A percentile compares a stretch with the other conserved stretches of the same genome.
phyloP scores from a whole-genome alignment of 2,888 invertebrate species.

The Apamea monoglypha region DNA sequence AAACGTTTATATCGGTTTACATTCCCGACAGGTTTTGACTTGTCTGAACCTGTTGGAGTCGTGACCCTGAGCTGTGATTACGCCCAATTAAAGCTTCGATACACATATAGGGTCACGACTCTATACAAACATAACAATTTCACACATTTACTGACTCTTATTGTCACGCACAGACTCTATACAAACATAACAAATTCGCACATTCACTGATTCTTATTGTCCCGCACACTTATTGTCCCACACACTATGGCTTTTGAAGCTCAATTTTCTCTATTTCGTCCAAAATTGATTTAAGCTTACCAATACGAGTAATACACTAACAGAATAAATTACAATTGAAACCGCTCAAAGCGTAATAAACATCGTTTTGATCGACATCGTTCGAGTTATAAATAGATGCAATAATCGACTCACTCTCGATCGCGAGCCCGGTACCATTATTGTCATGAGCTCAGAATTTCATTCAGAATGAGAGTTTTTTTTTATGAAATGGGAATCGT shows the following conservation, averaged over 20 bases:
- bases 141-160: too few relatives aligned
- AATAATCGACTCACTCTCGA: constrained; percentile 26
- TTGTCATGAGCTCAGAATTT: constrained; percentile 13
- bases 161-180: too few relatives aligned
- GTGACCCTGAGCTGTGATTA: too few relatives aligned
- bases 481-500: background rate
- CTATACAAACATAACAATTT: too few relatives aligned
- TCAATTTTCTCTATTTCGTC: background rate
- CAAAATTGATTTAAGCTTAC: background rate
- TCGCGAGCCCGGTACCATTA: constrained; percentile 15
- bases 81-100: too few relatives aligned
- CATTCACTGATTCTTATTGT: too few relatives aligned
- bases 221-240: too few relatives aligned
- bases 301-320: constrained; percentile 10
- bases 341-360: constrained; percentile 26
- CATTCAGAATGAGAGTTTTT: background rate
- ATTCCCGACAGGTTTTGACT: too few relatives aligned
- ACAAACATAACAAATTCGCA: too few relatives aligned
- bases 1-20: too few relatives aligned
- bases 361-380: constrained; percentile 6
- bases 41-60: too few relatives aligned
- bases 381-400: constrained; percentile 30
- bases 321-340: constrained; percentile 28
- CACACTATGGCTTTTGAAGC: background rate
- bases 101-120: too few relatives aligned